phyloP scores from a whole-genome alignment of 2,113 vertebrate genomes.

The Kryptolebias marmoratus region DNA sequence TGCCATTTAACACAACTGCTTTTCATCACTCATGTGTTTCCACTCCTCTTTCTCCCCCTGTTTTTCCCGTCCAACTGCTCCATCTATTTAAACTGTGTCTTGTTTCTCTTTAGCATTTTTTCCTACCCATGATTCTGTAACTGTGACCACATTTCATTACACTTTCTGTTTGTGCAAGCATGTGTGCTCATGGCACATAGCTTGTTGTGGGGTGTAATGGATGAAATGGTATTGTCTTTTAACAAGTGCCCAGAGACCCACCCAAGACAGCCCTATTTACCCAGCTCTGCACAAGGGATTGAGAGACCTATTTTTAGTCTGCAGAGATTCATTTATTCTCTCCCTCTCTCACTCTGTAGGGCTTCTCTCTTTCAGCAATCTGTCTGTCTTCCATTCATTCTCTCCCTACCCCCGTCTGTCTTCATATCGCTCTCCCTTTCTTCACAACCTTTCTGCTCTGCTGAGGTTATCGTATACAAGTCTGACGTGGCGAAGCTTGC shows the following conservation, averaged over 20 bases:
- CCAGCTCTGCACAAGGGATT: constrained; percentile 50
- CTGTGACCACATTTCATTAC: constrained; percentile 8
- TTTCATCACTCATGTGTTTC: constrained; percentile 55
- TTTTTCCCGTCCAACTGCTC: constrained; percentile 18
- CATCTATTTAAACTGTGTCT: constrained; percentile 6
- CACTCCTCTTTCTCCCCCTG: constrained; percentile 23
- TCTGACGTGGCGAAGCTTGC: constrained; percentile 16
- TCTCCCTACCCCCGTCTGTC: constrained; percentile 6
- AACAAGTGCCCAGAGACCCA: constrained; percentile 73
- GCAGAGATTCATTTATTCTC: constrained; percentile 66
- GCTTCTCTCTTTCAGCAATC: constrained; percentile 46
- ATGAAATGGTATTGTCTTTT: constrained; percentile 55
- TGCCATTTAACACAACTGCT: constrained; percentile 16
- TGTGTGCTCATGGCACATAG: constrained; percentile 22
- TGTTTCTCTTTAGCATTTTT: constrained; percentile 6
- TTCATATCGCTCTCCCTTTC: constrained; percentile 17
- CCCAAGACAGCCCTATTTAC: constrained; percentile 70
- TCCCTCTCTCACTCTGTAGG: constrained; percentile 27
- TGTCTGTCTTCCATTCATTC: constrained; percentile 50
- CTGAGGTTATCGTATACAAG: constrained; percentile 33
- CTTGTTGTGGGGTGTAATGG: constrained; percentile 54
- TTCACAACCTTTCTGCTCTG: constrained; percentile 20
- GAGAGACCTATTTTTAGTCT: constrained; percentile 67
- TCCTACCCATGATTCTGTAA: not conserved
- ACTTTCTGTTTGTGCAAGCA: constrained; percentile 11